Evolutionary conservation across 1,140 invertebrate genomes (phyloP), one percentile per base, ranked within the genome.

Genomic region (Micrasema minimum): DNA sequence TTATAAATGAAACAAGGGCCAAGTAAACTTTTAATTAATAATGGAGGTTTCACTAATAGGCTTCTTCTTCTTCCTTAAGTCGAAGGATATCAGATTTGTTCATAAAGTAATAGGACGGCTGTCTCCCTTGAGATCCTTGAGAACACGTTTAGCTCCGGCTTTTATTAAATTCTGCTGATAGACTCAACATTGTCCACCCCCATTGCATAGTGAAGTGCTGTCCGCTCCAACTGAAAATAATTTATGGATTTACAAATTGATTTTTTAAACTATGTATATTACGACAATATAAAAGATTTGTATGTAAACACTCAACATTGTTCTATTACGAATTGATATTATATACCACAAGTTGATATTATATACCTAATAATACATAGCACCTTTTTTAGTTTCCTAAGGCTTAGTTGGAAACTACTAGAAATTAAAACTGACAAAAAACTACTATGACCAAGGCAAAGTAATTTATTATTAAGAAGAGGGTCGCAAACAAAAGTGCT

Each of bases 81-180:
- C 88, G 84, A 53, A 91, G 80, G 75, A 96, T 95, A 72, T 96
- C 94, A 9, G 92, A 90, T 82, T 94, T 94, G 77, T 96, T 95
- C 88, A 96, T 93, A 77, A 94, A 96, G 79, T 96, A 96, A 80
- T 94, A 96, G n/a, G 91, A 93, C 1, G 94, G 93, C 78, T 95
- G 93, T 53, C 93, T 87, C 93, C 93, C 86, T 92, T 94, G 79
- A 96, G 84, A 84, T 96, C 95, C 80, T 95, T 95, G 2, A 90
- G 82, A 0, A 91, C 88, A 59, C 93, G 85, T 78, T 92, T 92
- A 20, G 93, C 92, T 12, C 94, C 94, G 0, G 90, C 88, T 78
- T 91, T 88, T 20, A 95, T 93, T 0, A 96, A 57, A 95, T 89
- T 61, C 88, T 86, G 76, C 92, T 94, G 12, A 95, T 82, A 2